Evolutionary conservation across 2,797 vertebrate species (phyloP).

Genomic region (Rhinella marina): DNA sequence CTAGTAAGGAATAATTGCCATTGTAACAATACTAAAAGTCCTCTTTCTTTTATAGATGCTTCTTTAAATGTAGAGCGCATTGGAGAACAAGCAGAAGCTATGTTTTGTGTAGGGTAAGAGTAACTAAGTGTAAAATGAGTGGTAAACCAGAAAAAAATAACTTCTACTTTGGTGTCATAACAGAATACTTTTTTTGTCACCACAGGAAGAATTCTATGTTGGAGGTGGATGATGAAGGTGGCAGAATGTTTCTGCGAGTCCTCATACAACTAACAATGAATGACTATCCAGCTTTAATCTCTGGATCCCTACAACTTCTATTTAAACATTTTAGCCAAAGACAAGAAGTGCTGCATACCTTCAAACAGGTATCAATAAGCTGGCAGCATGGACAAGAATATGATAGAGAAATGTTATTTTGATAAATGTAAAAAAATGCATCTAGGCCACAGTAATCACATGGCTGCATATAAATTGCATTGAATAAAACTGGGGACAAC

Average conservation of each 20-base stretch:
- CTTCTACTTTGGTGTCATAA: neutral
- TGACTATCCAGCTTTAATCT: conserved; percentile 90
- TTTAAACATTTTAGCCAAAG: conserved; percentile 99
- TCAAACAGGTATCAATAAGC: conserved; percentile 87
- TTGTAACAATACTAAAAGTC: neutral
- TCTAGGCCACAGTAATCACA: too few relatives aligned
- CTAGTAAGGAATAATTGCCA: neutral
- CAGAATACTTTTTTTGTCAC: neutral
- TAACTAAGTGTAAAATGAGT: neutral
- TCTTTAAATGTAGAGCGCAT: conserved; percentile 91
- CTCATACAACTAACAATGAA: conserved; percentile 96
- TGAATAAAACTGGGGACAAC: too few relatives aligned
- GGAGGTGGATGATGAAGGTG: conserved; percentile 96
- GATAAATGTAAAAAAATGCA: too few relatives aligned
- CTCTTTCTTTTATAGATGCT: conserved; percentile 72
- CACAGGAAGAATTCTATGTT: conserved; percentile 91
- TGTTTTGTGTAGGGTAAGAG: conserved; percentile 95
- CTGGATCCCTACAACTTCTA: conserved; percentile 92
- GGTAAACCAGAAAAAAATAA: neutral
- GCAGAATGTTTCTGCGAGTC: conserved; percentile 92
- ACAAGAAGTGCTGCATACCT: conserved; percentile 94
- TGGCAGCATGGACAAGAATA: too few relatives aligned
- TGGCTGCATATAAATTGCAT: too few relatives aligned
- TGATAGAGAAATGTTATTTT: too few relatives aligned
- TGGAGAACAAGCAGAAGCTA: conserved; percentile 93